A percentile compares a stretch with the other conserved stretches of the same genome.
Conservation (phyloP, 2,797 vertebrate genomes). For the Apogon talboti region DNA sequence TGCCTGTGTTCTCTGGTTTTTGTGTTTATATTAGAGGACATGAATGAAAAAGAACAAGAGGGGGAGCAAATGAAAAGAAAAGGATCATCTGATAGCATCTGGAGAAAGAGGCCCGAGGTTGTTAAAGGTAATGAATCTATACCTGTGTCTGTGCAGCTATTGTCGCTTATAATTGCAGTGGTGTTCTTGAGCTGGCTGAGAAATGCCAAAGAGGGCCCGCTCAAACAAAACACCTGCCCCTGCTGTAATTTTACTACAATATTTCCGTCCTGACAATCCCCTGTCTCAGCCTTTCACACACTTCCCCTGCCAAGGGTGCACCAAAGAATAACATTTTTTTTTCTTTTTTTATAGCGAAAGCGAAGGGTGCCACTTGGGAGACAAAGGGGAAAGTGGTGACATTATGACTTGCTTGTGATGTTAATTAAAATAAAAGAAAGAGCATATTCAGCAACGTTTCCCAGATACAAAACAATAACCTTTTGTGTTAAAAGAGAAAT, state of each 20-base stretch:
- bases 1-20: conserved; percentile 17
- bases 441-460: conserved; percentile 81
- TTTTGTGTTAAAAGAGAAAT: conserved; percentile 44
- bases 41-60: conserved; percentile 10
- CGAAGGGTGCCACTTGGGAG: conserved; percentile 79
- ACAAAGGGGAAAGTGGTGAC: conserved; percentile 81
- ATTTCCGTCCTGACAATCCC: conserved; percentile 83
- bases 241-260: conserved; percentile 83
- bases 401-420: conserved; percentile 86
- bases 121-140: conserved; percentile 90
- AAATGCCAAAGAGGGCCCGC: conserved; percentile 83
- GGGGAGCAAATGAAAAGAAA: conserved; percentile 54
- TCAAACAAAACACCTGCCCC: conserved; percentile 85
- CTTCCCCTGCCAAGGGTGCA: conserved; percentile 47
- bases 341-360: conserved; percentile 17
- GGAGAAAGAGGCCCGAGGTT: conserved; percentile 81
- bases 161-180: conserved; percentile 89
- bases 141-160: conserved; percentile 81
- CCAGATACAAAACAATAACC: conserved; percentile 47
- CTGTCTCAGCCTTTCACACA: conserved; percentile 74
- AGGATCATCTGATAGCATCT: conserved; percentile 58
- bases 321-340: conserved; percentile 11
- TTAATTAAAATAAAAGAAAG: conserved; percentile 91
- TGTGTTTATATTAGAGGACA: conserved; percentile 35
- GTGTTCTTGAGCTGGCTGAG: conserved; percentile 81